Conservation (phyloP, 1,140 invertebrate genomes). For the Probaryconus sp. region DNA sequence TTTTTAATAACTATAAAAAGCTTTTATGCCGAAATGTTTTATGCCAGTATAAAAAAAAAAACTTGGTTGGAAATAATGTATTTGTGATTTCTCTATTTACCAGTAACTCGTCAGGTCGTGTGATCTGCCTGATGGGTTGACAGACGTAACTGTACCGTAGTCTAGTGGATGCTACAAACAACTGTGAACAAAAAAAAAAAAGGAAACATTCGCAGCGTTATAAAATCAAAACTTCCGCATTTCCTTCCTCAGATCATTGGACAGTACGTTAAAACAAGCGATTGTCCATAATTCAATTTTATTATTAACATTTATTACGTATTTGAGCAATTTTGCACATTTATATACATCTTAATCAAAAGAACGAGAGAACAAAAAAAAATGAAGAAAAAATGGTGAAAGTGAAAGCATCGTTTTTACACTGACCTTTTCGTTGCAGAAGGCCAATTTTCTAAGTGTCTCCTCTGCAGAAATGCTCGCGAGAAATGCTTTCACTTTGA, state of each 20-base stretch:
- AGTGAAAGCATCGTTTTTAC: constrained; percentile 62
- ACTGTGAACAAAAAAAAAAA: constrained; percentile 79
- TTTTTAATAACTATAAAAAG: too few relatives aligned
- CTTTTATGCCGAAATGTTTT: too few relatives aligned
- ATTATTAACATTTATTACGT: not conserved
- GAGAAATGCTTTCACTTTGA: constrained; percentile 59
- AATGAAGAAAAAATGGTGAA: constrained; percentile 53
- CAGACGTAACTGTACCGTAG: constrained; percentile 93
- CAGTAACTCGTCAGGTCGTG: constrained; percentile 90
- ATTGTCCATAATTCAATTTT: not conserved
- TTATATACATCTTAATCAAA: constrained; percentile 33
- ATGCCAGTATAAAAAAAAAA: too few relatives aligned
- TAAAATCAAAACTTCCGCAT: not conserved
- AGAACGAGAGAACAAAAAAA: too few relatives aligned
- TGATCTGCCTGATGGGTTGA: constrained; percentile 89
- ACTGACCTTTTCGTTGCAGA: constrained; percentile 54
- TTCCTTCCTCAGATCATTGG: not conserved
- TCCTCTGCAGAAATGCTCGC: constrained; percentile 30
- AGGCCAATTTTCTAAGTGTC: constrained; percentile 57
- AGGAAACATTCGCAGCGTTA: constrained; percentile 5
- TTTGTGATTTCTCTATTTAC: too few relatives aligned
- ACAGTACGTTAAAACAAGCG: too few relatives aligned
- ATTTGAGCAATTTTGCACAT: constrained; percentile 22
- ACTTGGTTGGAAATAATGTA: too few relatives aligned
- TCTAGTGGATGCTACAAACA: constrained; percentile 85